Evolutionary conservation across 1,140 invertebrate genomes (phyloP).

Genomic region (Cyphomyrmex costatus): DNA sequence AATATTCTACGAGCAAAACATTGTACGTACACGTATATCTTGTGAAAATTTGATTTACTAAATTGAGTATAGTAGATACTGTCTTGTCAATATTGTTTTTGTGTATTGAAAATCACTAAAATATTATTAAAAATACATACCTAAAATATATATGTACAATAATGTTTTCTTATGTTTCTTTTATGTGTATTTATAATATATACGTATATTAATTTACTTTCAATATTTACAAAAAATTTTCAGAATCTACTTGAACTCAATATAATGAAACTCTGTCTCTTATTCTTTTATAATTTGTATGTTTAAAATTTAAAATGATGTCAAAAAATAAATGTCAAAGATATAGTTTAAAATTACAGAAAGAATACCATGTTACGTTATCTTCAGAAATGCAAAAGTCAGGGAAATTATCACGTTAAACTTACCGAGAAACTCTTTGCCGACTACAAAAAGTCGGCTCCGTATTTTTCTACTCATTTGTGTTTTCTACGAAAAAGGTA

Average conservation of each 20-base stretch:
- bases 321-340: neutral
- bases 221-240: neutral
- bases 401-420: neutral
- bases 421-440: constrained; percentile 4
- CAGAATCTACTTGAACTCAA: neutral
- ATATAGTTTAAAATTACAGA: neutral
- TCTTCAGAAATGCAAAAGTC: neutral
- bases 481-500: neutral
- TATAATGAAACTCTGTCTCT: neutral
- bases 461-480: constrained; percentile 38
- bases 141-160: neutral
- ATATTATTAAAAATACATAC: neutral
- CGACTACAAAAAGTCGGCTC: neutral
- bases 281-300: neutral
- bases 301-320: neutral
- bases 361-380: neutral
- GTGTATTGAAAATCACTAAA: neutral
- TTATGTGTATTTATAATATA: neutral
- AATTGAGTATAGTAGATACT: neutral
- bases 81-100: neutral
- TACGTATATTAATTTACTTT: too few relatives aligned
- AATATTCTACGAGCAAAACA: neutral
- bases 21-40: constrained; percentile 20
- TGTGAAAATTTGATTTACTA: constrained; percentile 30
- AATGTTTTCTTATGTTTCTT: neutral